A percentile compares a stretch with the other conserved stretches of the same genome.
phyloP scores from a whole-genome alignment of 2,797 vertebrate species.

The Spondyliosoma cantharus region DNA sequence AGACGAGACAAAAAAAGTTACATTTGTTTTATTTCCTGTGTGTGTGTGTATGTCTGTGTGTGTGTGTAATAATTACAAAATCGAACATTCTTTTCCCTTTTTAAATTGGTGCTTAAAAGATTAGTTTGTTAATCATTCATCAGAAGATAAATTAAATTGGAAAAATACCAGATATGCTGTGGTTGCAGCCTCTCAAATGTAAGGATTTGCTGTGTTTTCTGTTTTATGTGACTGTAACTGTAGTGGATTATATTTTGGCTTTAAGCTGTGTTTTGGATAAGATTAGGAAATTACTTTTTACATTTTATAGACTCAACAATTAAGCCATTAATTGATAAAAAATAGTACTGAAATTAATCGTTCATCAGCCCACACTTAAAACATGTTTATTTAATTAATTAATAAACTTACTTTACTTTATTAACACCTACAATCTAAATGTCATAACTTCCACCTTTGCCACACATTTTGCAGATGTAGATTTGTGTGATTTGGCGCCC shows the following conservation, averaged over 20 bases:
- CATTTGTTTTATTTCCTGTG: neutral
- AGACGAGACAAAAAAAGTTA: neutral
- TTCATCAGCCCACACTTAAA: neutral
- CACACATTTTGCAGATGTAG: neutral
- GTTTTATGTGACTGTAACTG: neutral
- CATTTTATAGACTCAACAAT: neutral
- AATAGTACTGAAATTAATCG: neutral
- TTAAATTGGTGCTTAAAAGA: neutral
- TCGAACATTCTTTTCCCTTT: neutral
- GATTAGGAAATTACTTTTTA: neutral
- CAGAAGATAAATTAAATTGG: conserved; percentile 4
- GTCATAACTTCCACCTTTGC: neutral
- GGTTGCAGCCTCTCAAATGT: neutral
- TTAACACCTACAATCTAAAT: neutral
- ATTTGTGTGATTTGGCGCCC: too few relatives aligned
- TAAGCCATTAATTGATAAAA: neutral
- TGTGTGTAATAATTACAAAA: neutral
- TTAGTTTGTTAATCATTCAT: conserved; percentile 7
- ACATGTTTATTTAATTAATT: too few relatives aligned
- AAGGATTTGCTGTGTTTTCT: neutral
- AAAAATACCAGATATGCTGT: neutral
- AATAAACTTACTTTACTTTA: neutral
- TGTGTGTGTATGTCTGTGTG: too few relatives aligned
- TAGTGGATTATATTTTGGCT: neutral
- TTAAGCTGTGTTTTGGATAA: neutral